Conservation (phyloP, 2,797 vertebrate genomes). For the Melanotaenia trifasciata region DNA sequence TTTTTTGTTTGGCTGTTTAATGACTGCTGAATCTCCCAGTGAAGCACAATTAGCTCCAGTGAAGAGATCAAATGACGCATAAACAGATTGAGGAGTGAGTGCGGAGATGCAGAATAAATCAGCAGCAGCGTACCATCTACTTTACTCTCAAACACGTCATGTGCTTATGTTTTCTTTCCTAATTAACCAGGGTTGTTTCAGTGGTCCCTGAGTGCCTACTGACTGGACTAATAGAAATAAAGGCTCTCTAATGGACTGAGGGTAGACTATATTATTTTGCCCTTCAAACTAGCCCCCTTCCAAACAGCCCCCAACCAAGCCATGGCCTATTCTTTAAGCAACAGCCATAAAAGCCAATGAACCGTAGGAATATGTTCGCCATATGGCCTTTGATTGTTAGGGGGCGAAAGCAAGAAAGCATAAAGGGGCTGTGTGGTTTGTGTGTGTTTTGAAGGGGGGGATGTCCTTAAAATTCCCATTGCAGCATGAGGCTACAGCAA, state of each 20-base stretch:
- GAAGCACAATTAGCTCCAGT: slow-evolving; percentile 47
- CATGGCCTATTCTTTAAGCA: slow-evolving; percentile 76
- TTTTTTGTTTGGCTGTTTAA: slow-evolving; percentile 48
- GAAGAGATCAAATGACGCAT: slow-evolving; percentile 57
- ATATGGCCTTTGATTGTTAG: slow-evolving; percentile 84
- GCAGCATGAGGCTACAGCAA: slow-evolving; percentile 25
- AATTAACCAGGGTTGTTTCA: slow-evolving; percentile 71
- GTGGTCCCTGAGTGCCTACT: slow-evolving; percentile 70
- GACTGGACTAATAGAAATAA: slow-evolving; percentile 81
- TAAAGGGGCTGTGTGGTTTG: slow-evolving; percentile 46
- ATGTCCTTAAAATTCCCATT: slow-evolving; percentile 46
- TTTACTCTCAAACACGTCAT: slow-evolving; percentile 45
- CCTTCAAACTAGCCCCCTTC: slow-evolving; percentile 64
- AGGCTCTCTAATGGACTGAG: slow-evolving; percentile 78
- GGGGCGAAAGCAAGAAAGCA: slow-evolving; percentile 61
- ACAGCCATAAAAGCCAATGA: slow-evolving; percentile 83
- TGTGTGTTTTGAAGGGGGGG: slow-evolving; percentile 14
- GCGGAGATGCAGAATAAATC: slow-evolving; percentile 37
- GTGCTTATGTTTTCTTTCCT: slow-evolving; percentile 74
- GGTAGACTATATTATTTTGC: slow-evolving; percentile 77
- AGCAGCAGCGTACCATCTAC: slow-evolving; percentile 5
- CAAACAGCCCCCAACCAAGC: slow-evolving; percentile 55
- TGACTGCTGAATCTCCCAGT: slow-evolving; percentile 36
- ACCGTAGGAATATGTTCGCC: slow-evolving; percentile 85
- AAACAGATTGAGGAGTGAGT: slow-evolving; percentile 30